Evolutionary conservation across 2,113 vertebrate genomes (phyloP).

Genomic region (Petaurus breviceps): DNA sequence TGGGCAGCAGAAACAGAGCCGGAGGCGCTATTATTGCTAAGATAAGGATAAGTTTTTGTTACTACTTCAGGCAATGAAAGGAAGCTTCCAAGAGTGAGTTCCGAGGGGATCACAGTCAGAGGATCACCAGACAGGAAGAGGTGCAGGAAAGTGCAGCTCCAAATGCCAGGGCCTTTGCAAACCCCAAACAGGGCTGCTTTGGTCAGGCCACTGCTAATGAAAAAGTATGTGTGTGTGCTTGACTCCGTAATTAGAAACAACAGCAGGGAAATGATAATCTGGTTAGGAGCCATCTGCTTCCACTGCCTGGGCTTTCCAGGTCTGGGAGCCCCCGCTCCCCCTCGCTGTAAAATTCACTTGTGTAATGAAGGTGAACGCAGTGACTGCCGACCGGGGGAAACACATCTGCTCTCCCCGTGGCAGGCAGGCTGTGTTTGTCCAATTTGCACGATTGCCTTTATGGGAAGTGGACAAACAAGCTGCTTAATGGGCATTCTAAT

Average conservation of each 20-base stretch:
- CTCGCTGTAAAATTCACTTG: neutral
- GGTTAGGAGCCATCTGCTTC: neutral
- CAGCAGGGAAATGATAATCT: neutral
- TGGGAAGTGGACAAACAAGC: neutral
- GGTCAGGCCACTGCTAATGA: slow-evolving; percentile 1
- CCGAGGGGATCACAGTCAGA: neutral
- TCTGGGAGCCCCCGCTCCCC: neutral
- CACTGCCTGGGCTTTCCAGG: neutral
- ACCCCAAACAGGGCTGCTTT: neutral
- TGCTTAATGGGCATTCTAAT: slow-evolving; percentile 5
- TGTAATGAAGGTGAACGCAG: neutral
- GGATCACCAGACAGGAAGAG: neutral
- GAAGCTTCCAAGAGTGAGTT: neutral
- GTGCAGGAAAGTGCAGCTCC: neutral
- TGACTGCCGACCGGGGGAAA: neutral
- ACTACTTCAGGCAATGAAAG: neutral
- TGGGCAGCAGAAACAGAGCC: neutral
- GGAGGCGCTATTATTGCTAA: neutral
- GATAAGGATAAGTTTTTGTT: neutral
- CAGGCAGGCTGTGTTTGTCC: neutral
- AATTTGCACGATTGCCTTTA: slow-evolving; percentile 5
- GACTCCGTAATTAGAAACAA: neutral
- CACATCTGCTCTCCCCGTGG: neutral
- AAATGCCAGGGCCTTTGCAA: neutral
- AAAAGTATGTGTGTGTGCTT: neutral